Evolutionary conservation across 1,140 invertebrate species (phyloP), one percentile per base, ranked within the genome.

Genomic region (Hormaphis cornu): DNA sequence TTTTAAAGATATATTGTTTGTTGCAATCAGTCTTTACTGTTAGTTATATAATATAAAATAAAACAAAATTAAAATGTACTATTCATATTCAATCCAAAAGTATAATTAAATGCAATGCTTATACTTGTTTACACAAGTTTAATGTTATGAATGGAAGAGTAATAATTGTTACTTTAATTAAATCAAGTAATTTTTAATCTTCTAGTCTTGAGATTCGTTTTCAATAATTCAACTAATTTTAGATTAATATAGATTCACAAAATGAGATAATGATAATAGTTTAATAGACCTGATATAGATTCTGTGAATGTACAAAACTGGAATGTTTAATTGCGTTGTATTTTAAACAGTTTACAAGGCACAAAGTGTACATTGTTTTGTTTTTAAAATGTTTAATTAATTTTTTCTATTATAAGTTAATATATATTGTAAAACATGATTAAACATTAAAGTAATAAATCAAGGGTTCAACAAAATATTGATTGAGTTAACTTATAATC

Each of bases 291-390:
- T n/a, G n/a, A n/a, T n/a, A n/a, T n/a, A 35, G 18, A 56, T 3
- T 56, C 26, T 28, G 16, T 33, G 16, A 30, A 10, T 1, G n/a
- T 9, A 20, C 30, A 53, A 33, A 18, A 53, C 30, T 33, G 9
- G 10, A 37, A 56, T 6, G 24, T 16, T 24, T 56, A 37, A 22
- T 37, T 24, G 2, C 16, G 20, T 8, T 18, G 14, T 58, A 10
- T 14, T 35, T 37, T 37, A 10, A 33, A 58, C 24, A 33, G 40
- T 9, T 58, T 58, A 58, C 33, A 63, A 63, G 58, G 58, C 58
- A 63, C 58, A 18, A 20, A 30, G 26, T 63, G 18, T 63, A 63
- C 58, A 63, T 63, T 63, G 58, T 46, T 63, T 63, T 46, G n/a
- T 46, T 40, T 18, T n/a, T n/a, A n/a, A n/a, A n/a, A n/a, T n/a